phyloP scores from a whole-genome alignment of 2,888 invertebrate genomes.

The Drymonia ruficornis region DNA sequence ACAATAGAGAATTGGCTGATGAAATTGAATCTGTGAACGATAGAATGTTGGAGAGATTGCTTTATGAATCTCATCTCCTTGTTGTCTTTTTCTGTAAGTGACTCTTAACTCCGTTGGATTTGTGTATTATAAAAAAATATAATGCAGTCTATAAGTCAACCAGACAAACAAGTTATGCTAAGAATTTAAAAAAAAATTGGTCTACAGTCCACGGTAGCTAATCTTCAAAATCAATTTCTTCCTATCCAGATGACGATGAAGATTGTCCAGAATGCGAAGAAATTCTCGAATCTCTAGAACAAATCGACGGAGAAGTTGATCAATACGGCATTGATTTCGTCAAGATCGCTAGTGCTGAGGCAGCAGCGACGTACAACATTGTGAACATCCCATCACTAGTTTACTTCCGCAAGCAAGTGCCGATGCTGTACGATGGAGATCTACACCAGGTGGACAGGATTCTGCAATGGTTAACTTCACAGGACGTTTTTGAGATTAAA shows the following conservation, averaged over 20 bases:
- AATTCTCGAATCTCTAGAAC: conserved; percentile 95
- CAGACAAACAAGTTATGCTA: no score
- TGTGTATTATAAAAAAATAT: not conserved
- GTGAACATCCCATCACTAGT: conserved; percentile 94
- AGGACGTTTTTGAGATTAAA: conserved; percentile 97
- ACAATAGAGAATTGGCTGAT: conserved; percentile 96
- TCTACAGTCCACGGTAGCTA: not conserved
- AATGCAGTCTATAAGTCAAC: no score
- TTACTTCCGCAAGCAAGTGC: conserved; percentile 93
- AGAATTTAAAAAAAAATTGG: no score
- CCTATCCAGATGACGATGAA: conserved; percentile 88
- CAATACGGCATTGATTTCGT: conserved; percentile 97
- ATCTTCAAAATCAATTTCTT: not conserved
- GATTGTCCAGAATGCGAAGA: conserved; percentile 96
- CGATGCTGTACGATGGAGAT: conserved; percentile 95
- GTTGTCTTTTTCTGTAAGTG: conserved; percentile 96
- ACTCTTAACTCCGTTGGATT: not conserved
- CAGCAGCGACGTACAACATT: conserved; percentile 92
- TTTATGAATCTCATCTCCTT: conserved; percentile 93
- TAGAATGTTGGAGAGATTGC: conserved; percentile 93
- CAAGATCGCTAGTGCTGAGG: conserved; percentile 93
- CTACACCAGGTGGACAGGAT: conserved; percentile 94
- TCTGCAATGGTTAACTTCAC: conserved; percentile 95
- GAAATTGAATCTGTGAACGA: conserved; percentile 97
- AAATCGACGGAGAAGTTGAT: conserved; percentile 98